Evolutionary conservation across 2,113 vertebrate genomes (phyloP), one percentile per base, ranked within the genome.

Genomic region (Callocephalon fimbriatum): DNA sequence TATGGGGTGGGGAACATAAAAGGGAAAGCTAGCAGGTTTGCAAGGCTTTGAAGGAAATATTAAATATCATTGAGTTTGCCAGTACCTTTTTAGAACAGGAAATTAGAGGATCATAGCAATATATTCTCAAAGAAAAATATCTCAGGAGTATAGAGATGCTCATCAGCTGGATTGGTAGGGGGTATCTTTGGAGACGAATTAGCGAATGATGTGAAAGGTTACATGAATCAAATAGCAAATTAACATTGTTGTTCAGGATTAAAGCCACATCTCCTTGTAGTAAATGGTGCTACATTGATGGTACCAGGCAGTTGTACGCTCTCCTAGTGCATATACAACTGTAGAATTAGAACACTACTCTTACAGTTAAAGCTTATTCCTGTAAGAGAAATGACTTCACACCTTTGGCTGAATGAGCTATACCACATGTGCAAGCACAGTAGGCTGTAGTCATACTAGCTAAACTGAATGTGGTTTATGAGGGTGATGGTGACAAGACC

Each of bases 391-490:
- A n/a, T 63, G 12, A n/a, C 70, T 93, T 95, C 73, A 82, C 15
- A 12, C 58, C 54, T 70, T 76, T 76, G 75, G 90, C 48, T 85
- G 58, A 88, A 85, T 35, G 83, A 88, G 45, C 61, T 86, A 18
- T 73, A 38, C 37, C n/a, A 50, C 72, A 53, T 66, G 59, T 76
- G 75, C 73, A 79, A 67, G 81, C 50, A 35, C 45, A 21, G 48
- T 35, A 62, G 37, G 20, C 65, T 90, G 63, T 35, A 91, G 81
- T 73, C 74, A 45, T 31, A 65, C 21, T 71, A 83, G 38, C 73
- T 93, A 89, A 95, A 85, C 79, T 71, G 61, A 79, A 40, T 77
- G 86, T 90, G 84, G 87, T 87, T 93, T 95, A 17, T 73, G 62
- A 94, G 53, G 54, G 74, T 58, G 40, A 75, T 58, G 75, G 44